Conservation (phyloP, 1,140 invertebrate genomes). For the Zeugodacus cucurbitae region DNA sequence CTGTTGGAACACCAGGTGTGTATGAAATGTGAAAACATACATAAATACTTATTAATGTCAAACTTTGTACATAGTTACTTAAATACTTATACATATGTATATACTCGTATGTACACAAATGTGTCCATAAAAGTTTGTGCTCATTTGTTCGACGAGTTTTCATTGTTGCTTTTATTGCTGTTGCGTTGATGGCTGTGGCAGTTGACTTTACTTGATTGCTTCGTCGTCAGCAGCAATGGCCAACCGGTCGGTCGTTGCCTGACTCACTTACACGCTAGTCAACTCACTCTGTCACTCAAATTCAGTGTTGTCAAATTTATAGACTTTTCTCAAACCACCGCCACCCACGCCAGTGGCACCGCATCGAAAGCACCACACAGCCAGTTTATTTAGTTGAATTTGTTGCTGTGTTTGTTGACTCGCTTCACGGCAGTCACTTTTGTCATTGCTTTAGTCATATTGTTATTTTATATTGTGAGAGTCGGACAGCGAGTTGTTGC, state of each 20-base stretch:
- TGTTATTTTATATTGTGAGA: background rate
- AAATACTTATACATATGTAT: background rate
- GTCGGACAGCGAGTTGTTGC: background rate
- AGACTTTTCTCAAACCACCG: background rate
- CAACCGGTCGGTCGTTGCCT: background rate
- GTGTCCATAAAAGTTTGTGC: background rate
- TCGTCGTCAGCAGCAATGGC: background rate
- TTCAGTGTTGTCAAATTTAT: background rate
- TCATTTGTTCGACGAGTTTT: background rate
- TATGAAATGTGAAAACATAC: background rate
- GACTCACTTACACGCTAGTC: background rate
- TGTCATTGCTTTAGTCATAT: background rate
- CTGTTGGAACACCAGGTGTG: background rate
- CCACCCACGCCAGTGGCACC: background rate
- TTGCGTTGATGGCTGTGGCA: background rate
- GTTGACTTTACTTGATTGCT: background rate
- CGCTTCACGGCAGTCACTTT: background rate
- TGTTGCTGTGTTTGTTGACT: background rate
- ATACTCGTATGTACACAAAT: too few species aligned
- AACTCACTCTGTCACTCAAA: conserved; percentile 1
- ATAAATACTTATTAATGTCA: background rate
- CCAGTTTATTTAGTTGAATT: background rate
- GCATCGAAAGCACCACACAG: background rate
- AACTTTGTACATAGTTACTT: background rate
- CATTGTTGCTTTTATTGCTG: background rate